Evolutionary conservation across 2,113 vertebrate genomes (phyloP), one percentile per base, ranked within the genome.

Genomic region (Phodopus roborovskii): DNA sequence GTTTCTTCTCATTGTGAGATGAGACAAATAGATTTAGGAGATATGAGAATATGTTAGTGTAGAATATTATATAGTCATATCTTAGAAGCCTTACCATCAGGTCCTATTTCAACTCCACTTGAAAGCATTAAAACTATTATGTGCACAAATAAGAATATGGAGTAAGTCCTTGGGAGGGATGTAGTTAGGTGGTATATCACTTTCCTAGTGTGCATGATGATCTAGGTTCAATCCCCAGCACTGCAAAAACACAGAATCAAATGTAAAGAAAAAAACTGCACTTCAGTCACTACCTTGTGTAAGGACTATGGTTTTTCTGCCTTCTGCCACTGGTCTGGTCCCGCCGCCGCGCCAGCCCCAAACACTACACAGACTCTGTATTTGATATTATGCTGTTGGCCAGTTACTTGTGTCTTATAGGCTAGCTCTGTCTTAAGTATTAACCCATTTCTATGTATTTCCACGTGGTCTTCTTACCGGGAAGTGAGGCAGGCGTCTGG

Each of bases 51-150:
- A 24, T 16, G 50, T 87, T 58, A 75, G 4, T 19, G 30, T 28
- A 96, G 42, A 53, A 33, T 22, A 45, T 2, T 50, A 33, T 30
- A 22, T 4, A 62, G 36, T 66, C 12, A 74, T 0, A 87, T 86
- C 9, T 28, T 1, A 73, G 13, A 17, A 17, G 71, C n/a, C 7
- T 53, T 58, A 58, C 28, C 53, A 1, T 90, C 89, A 73, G 33
- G 26, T 83, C 60, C 2, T 89, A 42, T 36, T 20, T 17, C 56
- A 93, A 94, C 30, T 2, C 48, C n/a, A 90, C 39, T 79, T 91
- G 60, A 36, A 91, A 97, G 22, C 71, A 45, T 94, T 82, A 88
- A 84, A 84, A 94, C 13, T 33, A 93, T 16, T 45, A 74, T 33
- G 19, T 22, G 15, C 3, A n/a, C 28, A 77, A n/a, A n/a, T n/a